phyloP scores from a whole-genome alignment of 2,888 invertebrate species.

The Hymenopus coronatus region DNA sequence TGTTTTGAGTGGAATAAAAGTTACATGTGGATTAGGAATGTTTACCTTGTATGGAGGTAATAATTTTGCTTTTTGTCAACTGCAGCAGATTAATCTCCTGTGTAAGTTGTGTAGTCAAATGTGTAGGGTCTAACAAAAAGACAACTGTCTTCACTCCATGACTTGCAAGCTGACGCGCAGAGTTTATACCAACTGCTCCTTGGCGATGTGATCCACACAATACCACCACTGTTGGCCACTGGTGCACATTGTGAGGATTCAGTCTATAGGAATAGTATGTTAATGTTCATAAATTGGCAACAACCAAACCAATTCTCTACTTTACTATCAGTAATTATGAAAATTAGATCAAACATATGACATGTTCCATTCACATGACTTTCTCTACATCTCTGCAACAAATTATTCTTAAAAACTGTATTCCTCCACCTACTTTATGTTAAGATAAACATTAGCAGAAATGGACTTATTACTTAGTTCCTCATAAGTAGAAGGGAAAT shows the following conservation, averaged over 20 bases:
- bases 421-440: too few relatives aligned
- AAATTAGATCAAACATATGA: too few relatives aligned
- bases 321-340: too few relatives aligned
- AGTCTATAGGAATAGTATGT: slow-evolving; percentile 49
- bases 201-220: slow-evolving; percentile 66
- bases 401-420: too few relatives aligned
- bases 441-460: too few relatives aligned
- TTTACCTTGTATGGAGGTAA: slow-evolving; percentile 38
- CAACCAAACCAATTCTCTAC: neutral
- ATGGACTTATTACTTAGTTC: too few relatives aligned
- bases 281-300: neutral
- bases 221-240: slow-evolving; percentile 77
- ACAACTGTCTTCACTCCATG: slow-evolving; percentile 75
- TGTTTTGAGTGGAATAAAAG: too few relatives aligned
- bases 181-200: slow-evolving; percentile 62
- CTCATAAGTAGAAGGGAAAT: too few relatives aligned
- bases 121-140: slow-evolving; percentile 49
- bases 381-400: too few relatives aligned
- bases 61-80: slow-evolving; percentile 52
- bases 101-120: slow-evolving; percentile 45
- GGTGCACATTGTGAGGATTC: slow-evolving; percentile 84
- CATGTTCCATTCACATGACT: too few relatives aligned
- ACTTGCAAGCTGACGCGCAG: slow-evolving; percentile 75
- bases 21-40: too few relatives aligned
- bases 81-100: slow-evolving; percentile 66